These are phyloP conservation scores for Chaetops frenatus DNA, from an alignment of 2,113 vertebrate species.

Conservation along the genomic window DNA sequence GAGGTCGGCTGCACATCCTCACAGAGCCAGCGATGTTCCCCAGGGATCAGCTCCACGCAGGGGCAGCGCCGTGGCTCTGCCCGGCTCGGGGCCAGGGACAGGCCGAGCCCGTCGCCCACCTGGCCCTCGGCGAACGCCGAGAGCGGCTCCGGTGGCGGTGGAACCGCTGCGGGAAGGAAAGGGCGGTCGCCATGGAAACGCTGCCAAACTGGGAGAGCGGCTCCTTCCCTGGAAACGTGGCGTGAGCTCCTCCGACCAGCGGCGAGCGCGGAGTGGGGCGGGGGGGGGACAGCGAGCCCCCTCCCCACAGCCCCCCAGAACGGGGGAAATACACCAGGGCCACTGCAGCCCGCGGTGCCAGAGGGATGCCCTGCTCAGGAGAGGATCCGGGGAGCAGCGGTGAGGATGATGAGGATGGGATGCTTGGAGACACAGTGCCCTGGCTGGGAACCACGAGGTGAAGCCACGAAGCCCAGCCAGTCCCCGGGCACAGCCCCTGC, in stretches of 20 bases:
- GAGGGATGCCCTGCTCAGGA: not conserved
- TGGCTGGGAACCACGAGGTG: not conserved
- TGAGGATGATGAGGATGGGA: not conserved
- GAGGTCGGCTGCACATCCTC: fast-evolving
- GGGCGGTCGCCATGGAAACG: conserved; percentile 57
- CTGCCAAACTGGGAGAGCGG: conserved; percentile 40
- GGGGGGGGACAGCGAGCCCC: fast-evolving
- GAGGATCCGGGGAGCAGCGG: fast-evolving
- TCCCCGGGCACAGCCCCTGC: not conserved
- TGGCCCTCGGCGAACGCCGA: not conserved
- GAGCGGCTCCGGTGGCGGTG: not conserved
- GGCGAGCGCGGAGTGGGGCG: fast-evolving
- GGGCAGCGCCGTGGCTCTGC: fast-evolving
- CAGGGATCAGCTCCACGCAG: fast-evolving
- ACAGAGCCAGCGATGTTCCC: not conserved
- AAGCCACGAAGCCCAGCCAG: not conserved
- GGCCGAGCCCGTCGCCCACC: not conserved
- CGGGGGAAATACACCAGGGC: fast-evolving
- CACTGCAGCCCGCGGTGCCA: fast-evolving
- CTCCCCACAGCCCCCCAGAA: not conserved
- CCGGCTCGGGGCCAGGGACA: fast-evolving
- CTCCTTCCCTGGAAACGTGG: not conserved
- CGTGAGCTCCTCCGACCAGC: not conserved
- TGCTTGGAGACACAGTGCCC: not conserved
- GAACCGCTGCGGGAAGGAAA: conserved; percentile 14